phyloP scores from a whole-genome alignment of 2,113 vertebrate species.

The Saiga tatarica region DNA sequence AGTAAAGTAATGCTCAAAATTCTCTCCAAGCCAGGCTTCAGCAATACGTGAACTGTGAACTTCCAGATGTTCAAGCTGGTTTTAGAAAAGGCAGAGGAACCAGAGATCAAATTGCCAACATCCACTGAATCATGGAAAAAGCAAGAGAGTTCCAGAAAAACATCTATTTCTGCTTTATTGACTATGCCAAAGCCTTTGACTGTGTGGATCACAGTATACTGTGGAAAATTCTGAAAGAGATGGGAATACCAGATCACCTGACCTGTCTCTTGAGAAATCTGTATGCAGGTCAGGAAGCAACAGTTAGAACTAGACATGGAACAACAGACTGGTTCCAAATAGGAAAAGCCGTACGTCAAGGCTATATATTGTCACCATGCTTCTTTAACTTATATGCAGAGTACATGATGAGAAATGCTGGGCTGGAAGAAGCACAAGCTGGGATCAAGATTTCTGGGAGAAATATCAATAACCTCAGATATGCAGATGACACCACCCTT shows the following conservation, averaged over 20 bases:
- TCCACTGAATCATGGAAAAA: not conserved
- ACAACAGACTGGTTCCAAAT: not conserved
- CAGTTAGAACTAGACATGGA: no score
- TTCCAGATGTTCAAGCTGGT: not conserved
- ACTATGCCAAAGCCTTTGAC: not conserved
- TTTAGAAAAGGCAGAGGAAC: not conserved
- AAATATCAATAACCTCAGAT: not conserved
- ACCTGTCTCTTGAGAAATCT: not conserved
- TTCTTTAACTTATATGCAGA: not conserved
- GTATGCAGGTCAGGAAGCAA: not conserved
- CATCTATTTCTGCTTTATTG: not conserved
- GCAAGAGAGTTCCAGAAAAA: not conserved
- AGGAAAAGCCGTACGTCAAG: not conserved
- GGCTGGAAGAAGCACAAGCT: no score
- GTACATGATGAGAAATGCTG: not conserved
- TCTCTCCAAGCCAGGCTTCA: not conserved
- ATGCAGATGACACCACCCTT: not conserved
- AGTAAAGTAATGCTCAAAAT: not conserved
- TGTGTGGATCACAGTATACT: no score
- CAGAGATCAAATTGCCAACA: not conserved
- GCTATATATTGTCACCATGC: not conserved
- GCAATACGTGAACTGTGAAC: not conserved
- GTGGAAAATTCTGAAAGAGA: no score
- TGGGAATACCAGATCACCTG: not conserved
- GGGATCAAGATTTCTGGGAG: accelerated